These are phyloP conservation scores for Gnathochromis pfefferi DNA, from an alignment of 2,113 vertebrate genomes.

Conservation along the genomic window DNA sequence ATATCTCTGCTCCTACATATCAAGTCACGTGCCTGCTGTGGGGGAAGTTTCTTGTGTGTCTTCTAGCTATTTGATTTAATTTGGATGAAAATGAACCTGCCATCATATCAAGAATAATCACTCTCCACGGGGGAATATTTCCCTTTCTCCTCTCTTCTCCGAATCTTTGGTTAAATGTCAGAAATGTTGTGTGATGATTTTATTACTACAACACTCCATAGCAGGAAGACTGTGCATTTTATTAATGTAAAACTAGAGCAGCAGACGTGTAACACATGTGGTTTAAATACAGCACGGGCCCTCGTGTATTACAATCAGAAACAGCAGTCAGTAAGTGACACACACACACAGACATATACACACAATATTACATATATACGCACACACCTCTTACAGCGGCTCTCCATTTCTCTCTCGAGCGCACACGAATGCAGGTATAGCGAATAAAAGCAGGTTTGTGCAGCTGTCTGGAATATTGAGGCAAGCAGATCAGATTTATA, in stretches of 20 bases:
- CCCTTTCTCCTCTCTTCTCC: conserved; percentile 4
- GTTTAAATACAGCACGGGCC: conserved; percentile 39
- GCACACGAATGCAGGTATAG: background rate
- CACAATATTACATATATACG: background rate
- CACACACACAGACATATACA: background rate
- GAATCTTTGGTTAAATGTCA: conserved; percentile 43
- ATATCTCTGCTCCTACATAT: background rate
- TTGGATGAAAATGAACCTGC: conserved; percentile 42
- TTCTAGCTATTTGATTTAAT: conserved; percentile 26
- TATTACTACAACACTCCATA: conserved; percentile 45
- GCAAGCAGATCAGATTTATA: conserved; percentile 24
- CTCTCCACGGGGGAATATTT: background rate
- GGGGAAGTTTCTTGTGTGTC: background rate
- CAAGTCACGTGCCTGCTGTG: background rate
- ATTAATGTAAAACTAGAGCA: conserved; percentile 44
- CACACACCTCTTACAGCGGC: background rate
- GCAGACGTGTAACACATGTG: conserved; percentile 53
- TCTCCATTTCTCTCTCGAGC: background rate
- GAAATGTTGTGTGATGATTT: conserved; percentile 60
- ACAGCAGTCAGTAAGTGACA: conserved; percentile 15
- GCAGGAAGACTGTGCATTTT: conserved; percentile 12
- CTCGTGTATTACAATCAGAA: conserved; percentile 43
- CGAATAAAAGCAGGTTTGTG: conserved; percentile 30
- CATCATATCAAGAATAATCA: conserved; percentile 29
- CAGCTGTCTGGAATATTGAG: conserved; percentile 21